phyloP scores from a whole-genome alignment of 1,140 invertebrate species.

The Triops cancriformis region DNA sequence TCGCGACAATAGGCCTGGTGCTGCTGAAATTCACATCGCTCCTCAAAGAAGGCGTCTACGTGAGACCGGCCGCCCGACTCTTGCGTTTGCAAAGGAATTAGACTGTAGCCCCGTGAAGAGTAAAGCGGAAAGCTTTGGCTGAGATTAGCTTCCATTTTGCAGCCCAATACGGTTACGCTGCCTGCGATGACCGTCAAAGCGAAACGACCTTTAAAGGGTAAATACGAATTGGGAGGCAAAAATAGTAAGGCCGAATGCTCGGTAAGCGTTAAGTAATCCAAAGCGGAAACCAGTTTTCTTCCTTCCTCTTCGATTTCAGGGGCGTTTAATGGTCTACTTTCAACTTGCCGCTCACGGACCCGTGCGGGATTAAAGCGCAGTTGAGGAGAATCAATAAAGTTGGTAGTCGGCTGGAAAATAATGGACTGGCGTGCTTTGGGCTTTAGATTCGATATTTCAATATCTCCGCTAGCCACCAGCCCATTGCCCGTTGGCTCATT shows the following conservation, averaged over 20 bases:
- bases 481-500: background rate
- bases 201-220: conserved; percentile 24
- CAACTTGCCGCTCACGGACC: background rate
- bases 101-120: conserved; percentile 25
- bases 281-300: background rate
- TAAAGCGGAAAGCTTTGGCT: conserved; percentile 11
- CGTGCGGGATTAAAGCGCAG: background rate
- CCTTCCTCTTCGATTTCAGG: background rate
- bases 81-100: conserved; percentile 23
- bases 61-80: background rate
- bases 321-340: background rate
- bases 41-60: background rate
- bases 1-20: background rate
- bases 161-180: conserved; percentile 18
- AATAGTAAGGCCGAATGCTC: conserved; percentile 14
- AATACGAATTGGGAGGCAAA: conserved; percentile 22
- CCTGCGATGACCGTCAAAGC: conserved; percentile 17
- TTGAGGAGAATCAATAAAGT: background rate
- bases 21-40: background rate
- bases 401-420: background rate
- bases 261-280: conserved; percentile 13
- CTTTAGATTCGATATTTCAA: background rate
- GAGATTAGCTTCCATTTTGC: background rate
- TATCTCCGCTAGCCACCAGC: background rate
- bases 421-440: background rate